These are phyloP conservation scores for Endomychus coccineus DNA, from an alignment of 2,888 invertebrate species.

Conservation along the genomic window DNA sequence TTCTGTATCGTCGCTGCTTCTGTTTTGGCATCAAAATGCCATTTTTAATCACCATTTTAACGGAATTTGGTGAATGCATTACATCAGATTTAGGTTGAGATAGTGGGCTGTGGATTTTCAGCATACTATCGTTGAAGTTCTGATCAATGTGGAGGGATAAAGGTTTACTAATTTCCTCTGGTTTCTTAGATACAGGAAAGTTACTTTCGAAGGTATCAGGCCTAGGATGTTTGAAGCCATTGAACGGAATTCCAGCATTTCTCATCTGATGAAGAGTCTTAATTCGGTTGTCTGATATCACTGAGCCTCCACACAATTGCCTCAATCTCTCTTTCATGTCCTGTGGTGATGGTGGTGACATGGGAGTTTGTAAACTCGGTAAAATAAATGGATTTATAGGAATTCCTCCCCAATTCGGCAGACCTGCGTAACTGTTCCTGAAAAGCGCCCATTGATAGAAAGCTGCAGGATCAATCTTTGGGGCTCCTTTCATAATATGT, in stretches of 20 bases:
- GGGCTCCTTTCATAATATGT: slow-evolving; percentile 57
- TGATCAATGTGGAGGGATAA: slow-evolving; percentile 39
- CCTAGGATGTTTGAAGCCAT: slow-evolving; percentile 27
- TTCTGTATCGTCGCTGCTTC: slow-evolving; percentile 82
- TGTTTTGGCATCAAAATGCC: slow-evolving; percentile 87
- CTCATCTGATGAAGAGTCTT: slow-evolving; percentile 28
- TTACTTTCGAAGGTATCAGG: slow-evolving; percentile 19
- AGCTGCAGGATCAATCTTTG: slow-evolving; percentile 55
- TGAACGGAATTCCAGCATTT: slow-evolving; percentile 21
- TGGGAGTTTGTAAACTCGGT: slow-evolving; percentile 48
- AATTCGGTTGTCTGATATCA: slow-evolving; percentile 45
- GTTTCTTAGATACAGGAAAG: slow-evolving; percentile 26
- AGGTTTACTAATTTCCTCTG: slow-evolving; percentile 50
- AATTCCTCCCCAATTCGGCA: slow-evolving; percentile 48
- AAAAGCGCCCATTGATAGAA: slow-evolving; percentile 57
- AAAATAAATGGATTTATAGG: slow-evolving; percentile 60
- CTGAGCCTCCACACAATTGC: slow-evolving; percentile 63
- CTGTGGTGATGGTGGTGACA: slow-evolving; percentile 51
- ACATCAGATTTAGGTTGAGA: slow-evolving; percentile 45
- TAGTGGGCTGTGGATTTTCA: slow-evolving; percentile 42
- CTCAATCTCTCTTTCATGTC: slow-evolving; percentile 63
- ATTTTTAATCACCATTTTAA: slow-evolving; percentile 86
- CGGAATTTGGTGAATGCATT: slow-evolving; percentile 54
- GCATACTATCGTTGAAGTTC: slow-evolving; percentile 25
- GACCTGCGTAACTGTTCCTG: slow-evolving; percentile 44